Evolutionary conservation across 2,888 invertebrate species (phyloP).

Genomic region (Polydrusus pterygomalis): DNA sequence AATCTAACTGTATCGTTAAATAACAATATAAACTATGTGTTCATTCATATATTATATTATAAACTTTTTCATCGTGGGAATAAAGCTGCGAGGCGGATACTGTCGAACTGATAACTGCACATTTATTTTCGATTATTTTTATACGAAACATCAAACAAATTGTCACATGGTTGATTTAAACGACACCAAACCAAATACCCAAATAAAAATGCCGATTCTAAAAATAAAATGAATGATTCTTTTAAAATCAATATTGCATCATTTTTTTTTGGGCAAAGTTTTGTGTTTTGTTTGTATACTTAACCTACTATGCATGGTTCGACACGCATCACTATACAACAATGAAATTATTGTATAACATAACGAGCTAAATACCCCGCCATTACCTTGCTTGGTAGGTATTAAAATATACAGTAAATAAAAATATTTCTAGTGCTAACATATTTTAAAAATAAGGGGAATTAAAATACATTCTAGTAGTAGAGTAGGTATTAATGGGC

Average conservation of each 20-base stretch:
- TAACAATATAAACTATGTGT: too few species aligned
- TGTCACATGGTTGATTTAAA: constrained; percentile 24
- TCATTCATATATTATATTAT: too few species aligned
- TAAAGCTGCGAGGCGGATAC: too few species aligned
- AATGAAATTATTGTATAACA: constrained; percentile 24
- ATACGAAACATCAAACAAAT: not conserved
- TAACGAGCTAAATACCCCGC: not conserved
- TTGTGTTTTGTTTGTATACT: constrained; percentile 22
- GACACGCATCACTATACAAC: constrained; percentile 8
- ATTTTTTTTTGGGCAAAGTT: constrained; percentile 40
- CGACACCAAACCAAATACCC: constrained; percentile 16
- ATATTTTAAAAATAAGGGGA: too few species aligned
- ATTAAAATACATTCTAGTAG: too few species aligned
- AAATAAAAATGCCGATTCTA: constrained; percentile 24
- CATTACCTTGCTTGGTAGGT: too few species aligned
- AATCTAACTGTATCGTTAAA: too few species aligned
- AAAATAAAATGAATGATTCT: constrained; percentile 44
- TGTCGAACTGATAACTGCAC: too few species aligned
- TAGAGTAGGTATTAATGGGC: too few species aligned
- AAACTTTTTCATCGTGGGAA: too few species aligned
- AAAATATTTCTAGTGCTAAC: too few species aligned
- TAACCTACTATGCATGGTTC: constrained; percentile 2
- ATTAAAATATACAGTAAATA: too few species aligned
- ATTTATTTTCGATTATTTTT: not conserved
- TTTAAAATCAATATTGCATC: constrained; percentile 42